A percentile compares a stretch with the other conserved stretches of the same genome.
phyloP scores from a whole-genome alignment of 1,140 invertebrate species.

The Dendroctonus ponderosae region DNA sequence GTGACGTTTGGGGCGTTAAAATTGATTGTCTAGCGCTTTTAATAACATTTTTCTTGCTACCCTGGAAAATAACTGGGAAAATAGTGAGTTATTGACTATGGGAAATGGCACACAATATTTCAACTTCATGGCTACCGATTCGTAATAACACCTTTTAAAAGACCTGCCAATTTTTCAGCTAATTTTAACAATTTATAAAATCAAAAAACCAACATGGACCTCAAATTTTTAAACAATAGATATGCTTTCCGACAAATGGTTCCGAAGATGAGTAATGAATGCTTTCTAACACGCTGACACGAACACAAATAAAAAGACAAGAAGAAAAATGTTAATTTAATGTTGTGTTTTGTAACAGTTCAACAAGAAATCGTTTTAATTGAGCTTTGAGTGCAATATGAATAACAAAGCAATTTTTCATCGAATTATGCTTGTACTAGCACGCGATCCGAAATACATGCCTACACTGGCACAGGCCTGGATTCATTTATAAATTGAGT shows the following conservation, averaged over 20 bases:
- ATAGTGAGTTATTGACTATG: slow-evolving; percentile 33
- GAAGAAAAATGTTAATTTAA: slow-evolving; percentile 6
- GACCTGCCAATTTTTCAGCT: background rate
- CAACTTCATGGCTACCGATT: slow-evolving; percentile 18
- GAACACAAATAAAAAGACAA: background rate
- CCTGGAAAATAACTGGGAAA: slow-evolving; percentile 29
- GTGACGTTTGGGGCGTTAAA: slow-evolving; percentile 19
- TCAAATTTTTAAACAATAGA: too few species aligned
- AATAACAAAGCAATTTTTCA: slow-evolving; percentile 4
- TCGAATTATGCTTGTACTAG: background rate
- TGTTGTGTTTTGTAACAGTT: background rate
- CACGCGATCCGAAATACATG: background rate
- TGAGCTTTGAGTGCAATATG: slow-evolving; percentile 4
- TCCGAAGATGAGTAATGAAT: background rate
- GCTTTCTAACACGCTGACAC: background rate
- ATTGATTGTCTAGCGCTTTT: slow-evolving; percentile 35
- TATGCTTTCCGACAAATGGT: too few species aligned
- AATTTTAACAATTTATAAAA: slow-evolving; percentile 13
- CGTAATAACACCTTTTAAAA: slow-evolving; percentile 9
- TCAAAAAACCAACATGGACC: background rate
- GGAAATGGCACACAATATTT: slow-evolving; percentile 28
- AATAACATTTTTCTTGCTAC: slow-evolving; percentile 32
- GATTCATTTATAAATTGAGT: too few species aligned
- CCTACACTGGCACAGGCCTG: too few species aligned
- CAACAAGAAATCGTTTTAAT: background rate